Conservation (phyloP, 2,888 invertebrate genomes). For the Andrena camellia region DNA sequence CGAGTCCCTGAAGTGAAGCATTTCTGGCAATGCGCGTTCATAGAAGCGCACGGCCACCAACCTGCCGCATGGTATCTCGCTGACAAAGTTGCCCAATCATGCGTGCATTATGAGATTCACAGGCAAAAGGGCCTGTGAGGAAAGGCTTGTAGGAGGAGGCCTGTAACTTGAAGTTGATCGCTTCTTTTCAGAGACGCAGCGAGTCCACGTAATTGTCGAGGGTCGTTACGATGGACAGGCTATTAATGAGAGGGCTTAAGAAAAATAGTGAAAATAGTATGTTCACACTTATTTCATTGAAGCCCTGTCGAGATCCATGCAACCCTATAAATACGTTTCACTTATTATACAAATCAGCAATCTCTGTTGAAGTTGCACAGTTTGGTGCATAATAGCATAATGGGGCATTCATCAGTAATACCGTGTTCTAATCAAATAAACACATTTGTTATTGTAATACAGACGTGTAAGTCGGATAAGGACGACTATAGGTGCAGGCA, state of each 20-base stretch:
- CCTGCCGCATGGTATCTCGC: conserved; percentile 78
- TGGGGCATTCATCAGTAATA: no score
- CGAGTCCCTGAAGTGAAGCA: conserved; percentile 83
- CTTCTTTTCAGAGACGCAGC: conserved; percentile 2
- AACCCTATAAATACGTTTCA: no score
- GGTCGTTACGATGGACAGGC: background rate
- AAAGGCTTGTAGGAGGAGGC: conserved; percentile 22
- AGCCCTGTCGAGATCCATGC: no score
- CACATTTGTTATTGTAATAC: no score
- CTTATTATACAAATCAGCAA: no score
- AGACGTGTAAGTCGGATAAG: no score
- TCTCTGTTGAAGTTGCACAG: no score
- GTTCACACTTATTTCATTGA: no score
- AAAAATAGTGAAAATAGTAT: background rate
- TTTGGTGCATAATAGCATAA: no score
- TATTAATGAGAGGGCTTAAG: background rate
- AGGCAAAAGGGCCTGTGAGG: conserved; percentile 66
- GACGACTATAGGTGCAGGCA: no score
- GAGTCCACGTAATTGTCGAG: background rate
- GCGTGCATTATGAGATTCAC: conserved; percentile 82
- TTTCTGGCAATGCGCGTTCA: conserved; percentile 82
- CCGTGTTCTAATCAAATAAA: no score
- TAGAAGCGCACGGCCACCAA: conserved; percentile 71
- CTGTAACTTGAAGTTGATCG: conserved; percentile 21
- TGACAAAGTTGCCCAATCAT: conserved; percentile 82